A percentile compares a stretch with the other conserved stretches of the same genome.
These are phyloP conservation scores for Drosophila repleta DNA, from an alignment of 1,140 invertebrate species.

Conservation along the genomic window DNA sequence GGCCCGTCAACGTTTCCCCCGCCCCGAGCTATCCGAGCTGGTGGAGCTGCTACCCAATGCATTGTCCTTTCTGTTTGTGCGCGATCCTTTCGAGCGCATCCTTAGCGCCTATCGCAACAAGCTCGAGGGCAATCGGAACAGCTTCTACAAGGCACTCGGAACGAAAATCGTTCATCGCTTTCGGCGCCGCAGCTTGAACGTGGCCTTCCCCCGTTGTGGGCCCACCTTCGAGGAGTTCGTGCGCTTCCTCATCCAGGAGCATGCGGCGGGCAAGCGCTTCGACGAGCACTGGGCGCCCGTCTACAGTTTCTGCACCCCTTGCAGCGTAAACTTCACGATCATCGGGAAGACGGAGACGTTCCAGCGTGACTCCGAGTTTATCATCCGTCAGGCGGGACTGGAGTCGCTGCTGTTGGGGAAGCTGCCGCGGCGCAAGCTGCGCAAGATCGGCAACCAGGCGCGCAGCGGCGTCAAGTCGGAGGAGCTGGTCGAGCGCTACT, in stretches of 20 bases:
- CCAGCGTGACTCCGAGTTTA: slow-evolving; percentile 87
- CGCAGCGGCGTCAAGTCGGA: slow-evolving; percentile 85
- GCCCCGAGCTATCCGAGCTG: slow-evolving; percentile 86
- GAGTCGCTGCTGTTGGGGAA: slow-evolving; percentile 85
- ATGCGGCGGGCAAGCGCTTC: slow-evolving; percentile 84
- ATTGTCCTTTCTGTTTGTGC: slow-evolving; percentile 92
- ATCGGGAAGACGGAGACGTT: slow-evolving; percentile 89
- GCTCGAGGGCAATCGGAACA: slow-evolving; percentile 89
- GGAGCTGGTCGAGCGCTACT: slow-evolving; percentile 86
- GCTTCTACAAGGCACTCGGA: slow-evolving; percentile 89
- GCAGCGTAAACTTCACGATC: slow-evolving; percentile 88
- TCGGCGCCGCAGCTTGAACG: slow-evolving; percentile 40
- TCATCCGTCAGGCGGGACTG: slow-evolving; percentile 87
- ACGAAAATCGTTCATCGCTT: slow-evolving; percentile 87
- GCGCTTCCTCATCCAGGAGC: slow-evolving; percentile 85
- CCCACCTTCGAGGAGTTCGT: slow-evolving; percentile 90
- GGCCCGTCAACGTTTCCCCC: slow-evolving; percentile 86
- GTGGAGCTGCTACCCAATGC: slow-evolving; percentile 85
- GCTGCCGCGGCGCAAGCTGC: slow-evolving; percentile 84
- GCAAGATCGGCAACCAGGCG: slow-evolving; percentile 85
- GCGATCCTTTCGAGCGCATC: slow-evolving; percentile 95
- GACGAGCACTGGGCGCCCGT: slow-evolving; percentile 91
- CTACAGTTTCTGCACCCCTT: slow-evolving; percentile 90
- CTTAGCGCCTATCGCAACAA: slow-evolving; percentile 96
- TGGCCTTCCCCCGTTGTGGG: slow-evolving; percentile 74